Conservation (phyloP, 1,140 invertebrate species). For the Hetaerina americana region DNA sequence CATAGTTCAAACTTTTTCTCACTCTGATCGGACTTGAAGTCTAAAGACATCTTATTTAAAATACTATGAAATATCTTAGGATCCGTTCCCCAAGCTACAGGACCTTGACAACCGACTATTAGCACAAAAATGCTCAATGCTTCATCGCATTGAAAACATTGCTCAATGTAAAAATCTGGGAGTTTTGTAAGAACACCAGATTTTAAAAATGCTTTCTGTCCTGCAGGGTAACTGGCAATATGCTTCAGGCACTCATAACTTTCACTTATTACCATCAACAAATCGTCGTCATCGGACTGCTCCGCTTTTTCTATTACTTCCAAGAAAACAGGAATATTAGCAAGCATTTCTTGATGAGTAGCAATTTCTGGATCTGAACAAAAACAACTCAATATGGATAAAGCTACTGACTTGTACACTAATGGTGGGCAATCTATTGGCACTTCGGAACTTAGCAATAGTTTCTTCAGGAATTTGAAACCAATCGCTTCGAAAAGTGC, state of each 20-base stretch:
- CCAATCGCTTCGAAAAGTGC: constrained; percentile 80
- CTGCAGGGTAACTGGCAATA: constrained; percentile 55
- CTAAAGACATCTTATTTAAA: constrained; percentile 68
- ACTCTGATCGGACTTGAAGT: constrained; percentile 75
- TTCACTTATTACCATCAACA: constrained; percentile 75
- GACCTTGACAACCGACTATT: constrained; percentile 51
- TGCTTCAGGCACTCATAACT: constrained; percentile 70
- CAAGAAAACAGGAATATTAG: constrained; percentile 62
- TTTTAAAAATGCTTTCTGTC: constrained; percentile 59
- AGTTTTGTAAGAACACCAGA: constrained; percentile 64
- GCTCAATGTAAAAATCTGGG: constrained; percentile 62
- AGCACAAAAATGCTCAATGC: constrained; percentile 63
- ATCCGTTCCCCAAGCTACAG: constrained; percentile 54
- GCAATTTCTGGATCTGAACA: constrained; percentile 64
- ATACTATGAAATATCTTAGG: constrained; percentile 63
- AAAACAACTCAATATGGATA: constrained; percentile 72
- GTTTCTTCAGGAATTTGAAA: constrained; percentile 63
- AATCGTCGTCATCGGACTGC: constrained; percentile 63
- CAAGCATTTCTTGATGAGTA: constrained; percentile 64
- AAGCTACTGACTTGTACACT: constrained; percentile 78
- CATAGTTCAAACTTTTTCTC: constrained; percentile 80
- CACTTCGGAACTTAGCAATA: constrained; percentile 57
- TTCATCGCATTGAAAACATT: constrained; percentile 76
- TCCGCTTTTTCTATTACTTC: constrained; percentile 68
- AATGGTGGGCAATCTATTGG: constrained; percentile 70